Percentiles rank a stretch among this genome's conserved stretches.
Conservation (phyloP, 2,888 invertebrate genomes). For the Diarsia dahlii region DNA sequence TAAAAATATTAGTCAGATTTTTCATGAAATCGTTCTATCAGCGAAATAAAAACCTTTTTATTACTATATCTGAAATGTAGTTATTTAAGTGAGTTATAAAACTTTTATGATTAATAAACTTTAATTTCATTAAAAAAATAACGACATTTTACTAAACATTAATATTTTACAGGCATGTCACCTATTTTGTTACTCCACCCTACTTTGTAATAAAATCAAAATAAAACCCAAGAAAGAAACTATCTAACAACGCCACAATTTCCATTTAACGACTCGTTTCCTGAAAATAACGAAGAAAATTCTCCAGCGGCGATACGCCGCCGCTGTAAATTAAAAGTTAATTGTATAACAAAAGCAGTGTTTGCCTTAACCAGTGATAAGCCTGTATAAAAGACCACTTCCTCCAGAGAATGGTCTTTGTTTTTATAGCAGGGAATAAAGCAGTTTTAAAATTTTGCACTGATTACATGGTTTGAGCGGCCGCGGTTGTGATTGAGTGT, state of each 20-base stretch:
- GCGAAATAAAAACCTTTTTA: not conserved
- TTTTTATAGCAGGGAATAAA: constrained; percentile 55
- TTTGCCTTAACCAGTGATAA: constrained; percentile 78
- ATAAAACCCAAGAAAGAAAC: constrained; percentile 27
- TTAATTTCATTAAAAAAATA: not conserved
- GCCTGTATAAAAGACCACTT: constrained; percentile 71
- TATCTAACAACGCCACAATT: constrained; percentile 50
- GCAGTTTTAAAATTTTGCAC: constrained; percentile 65
- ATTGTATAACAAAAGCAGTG: constrained; percentile 80
- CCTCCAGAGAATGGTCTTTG: constrained; percentile 70
- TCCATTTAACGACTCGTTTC: constrained; percentile 71
- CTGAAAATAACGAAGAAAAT: constrained; percentile 76
- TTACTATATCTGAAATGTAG: not conserved
- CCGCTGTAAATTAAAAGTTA: constrained; percentile 80
- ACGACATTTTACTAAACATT: not conserved
- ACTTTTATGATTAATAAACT: not conserved
- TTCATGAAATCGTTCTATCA: not conserved
- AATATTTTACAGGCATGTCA: not conserved
- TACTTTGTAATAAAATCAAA: constrained; percentile 38
- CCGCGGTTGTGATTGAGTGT: constrained; percentile 20
- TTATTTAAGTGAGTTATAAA: not conserved
- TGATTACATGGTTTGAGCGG: constrained; percentile 55
- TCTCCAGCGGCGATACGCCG: constrained; percentile 71
- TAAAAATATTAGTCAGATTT: not conserved
- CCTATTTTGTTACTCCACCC: constrained; percentile 3